A percentile compares a stretch with the other conserved stretches of the same genome.
These are phyloP conservation scores for Xenotilapia caudafasciata DNA, from an alignment of 2,113 vertebrate genomes.

Conservation along the genomic window DNA sequence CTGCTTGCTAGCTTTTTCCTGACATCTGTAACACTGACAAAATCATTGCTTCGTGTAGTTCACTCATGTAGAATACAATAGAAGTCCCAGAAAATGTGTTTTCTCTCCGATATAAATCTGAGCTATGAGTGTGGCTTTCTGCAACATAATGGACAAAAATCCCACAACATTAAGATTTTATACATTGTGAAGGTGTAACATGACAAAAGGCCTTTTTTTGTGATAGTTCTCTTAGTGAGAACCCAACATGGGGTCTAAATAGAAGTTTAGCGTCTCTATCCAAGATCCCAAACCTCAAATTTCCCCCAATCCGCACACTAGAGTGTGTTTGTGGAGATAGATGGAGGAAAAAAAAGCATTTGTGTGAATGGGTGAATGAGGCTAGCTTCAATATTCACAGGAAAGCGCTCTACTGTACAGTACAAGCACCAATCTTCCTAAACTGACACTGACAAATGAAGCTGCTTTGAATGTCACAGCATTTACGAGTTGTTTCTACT, in stretches of 20 bases:
- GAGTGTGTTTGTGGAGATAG: neutral
- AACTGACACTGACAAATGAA: neutral
- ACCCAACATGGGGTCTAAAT: neutral
- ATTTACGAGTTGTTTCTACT: neutral
- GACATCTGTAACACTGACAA: neutral
- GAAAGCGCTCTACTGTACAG: neutral
- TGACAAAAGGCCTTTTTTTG: neutral
- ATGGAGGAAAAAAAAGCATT: neutral
- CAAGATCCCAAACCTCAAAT: neutral
- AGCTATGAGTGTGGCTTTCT: neutral
- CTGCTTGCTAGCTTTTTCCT: neutral
- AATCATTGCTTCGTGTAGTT: neutral
- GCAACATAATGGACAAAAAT: neutral
- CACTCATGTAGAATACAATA: neutral
- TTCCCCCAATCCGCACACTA: neutral
- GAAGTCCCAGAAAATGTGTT: neutral
- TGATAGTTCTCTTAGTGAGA: neutral
- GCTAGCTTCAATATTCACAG: neutral
- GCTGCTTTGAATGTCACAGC: neutral
- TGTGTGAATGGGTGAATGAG: neutral
- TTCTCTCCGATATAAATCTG: neutral
- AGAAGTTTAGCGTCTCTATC: accelerated
- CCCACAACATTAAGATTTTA: neutral
- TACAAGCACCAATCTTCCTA: neutral
- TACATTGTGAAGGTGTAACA: neutral